Evolutionary conservation across 2,797 vertebrate genomes (phyloP).

Genomic region (Centroberyx gerrardi): DNA sequence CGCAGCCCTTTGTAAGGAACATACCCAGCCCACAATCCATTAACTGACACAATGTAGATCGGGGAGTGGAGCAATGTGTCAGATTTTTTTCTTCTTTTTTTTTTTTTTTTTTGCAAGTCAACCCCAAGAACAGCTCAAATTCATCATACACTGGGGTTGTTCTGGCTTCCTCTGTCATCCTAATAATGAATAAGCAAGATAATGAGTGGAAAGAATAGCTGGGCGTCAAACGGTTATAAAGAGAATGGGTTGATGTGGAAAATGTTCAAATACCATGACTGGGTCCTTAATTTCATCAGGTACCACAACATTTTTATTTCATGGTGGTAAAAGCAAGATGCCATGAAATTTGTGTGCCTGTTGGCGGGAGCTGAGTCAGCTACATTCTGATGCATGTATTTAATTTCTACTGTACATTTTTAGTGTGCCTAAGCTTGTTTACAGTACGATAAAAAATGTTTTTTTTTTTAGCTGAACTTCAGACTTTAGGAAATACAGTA

Average conservation of each 20-base stretch:
- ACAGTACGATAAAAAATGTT: background rate
- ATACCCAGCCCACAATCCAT: background rate
- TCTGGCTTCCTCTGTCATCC: conserved; percentile 1
- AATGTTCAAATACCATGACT: conserved; percentile 71
- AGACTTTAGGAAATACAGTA: background rate
- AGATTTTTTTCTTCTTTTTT: no score
- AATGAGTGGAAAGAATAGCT: conserved; percentile 40
- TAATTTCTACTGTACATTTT: background rate
- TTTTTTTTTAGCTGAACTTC: background rate
- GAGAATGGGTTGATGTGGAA: conserved; percentile 67
- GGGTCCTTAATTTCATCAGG: conserved; percentile 56
- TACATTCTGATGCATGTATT: background rate
- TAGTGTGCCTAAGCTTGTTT: background rate
- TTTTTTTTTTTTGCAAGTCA: no score
- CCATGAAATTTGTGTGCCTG: conserved; percentile 43
- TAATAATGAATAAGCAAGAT: conserved; percentile 18
- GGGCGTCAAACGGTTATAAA: conserved; percentile 1
- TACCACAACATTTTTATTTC: conserved; percentile 67
- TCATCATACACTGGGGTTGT: background rate
- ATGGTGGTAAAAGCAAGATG: conserved; percentile 44
- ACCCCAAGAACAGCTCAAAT: background rate
- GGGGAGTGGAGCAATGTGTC: no score
- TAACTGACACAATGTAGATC: no score
- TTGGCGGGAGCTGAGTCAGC: conserved; percentile 2
- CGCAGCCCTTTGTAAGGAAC: background rate